These are phyloP conservation scores for Andrena praecox DNA, from an alignment of 2,888 invertebrate species.

Conservation along the genomic window DNA sequence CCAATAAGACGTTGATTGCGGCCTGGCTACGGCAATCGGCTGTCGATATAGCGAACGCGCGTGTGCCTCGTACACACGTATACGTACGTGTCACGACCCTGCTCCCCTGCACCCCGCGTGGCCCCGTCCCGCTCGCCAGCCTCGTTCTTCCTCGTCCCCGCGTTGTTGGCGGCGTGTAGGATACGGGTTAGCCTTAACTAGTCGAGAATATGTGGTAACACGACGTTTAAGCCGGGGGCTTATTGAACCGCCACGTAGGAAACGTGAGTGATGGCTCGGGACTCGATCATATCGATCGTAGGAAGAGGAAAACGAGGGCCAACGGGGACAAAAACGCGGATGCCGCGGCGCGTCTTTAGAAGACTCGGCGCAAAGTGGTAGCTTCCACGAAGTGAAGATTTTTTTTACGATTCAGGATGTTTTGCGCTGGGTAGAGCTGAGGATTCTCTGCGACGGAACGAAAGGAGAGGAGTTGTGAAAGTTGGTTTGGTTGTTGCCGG, in stretches of 20 bases:
- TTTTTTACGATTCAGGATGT: too few relatives aligned
- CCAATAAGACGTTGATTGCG: constrained; percentile 73
- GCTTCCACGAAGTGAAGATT: too few relatives aligned
- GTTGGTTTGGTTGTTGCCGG: too few relatives aligned
- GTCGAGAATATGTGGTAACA: constrained; percentile 73
- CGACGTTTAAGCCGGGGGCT: constrained; percentile 59
- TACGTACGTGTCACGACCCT: constrained; percentile 66
- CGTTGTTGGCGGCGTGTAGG: constrained; percentile 60
- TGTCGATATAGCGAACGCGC: constrained; percentile 64
- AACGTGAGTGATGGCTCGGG: constrained; percentile 77
- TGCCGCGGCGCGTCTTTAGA: background rate
- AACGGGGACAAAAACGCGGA: constrained; percentile 20
- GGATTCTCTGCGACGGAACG: too few relatives aligned
- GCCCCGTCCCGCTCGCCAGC: constrained; percentile 16
- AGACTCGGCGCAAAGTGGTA: too few relatives aligned
- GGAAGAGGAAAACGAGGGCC: constrained; percentile 17
- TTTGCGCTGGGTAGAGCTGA: too few relatives aligned
- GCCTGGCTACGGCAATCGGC: constrained; percentile 52
- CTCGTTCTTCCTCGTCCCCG: constrained; percentile 49
- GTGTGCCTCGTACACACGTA: constrained; percentile 63
- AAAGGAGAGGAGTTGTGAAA: too few relatives aligned
- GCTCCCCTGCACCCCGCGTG: constrained; percentile 35
- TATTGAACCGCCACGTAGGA: constrained; percentile 74
- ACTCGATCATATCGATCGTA: constrained; percentile 51
- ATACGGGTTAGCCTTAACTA: constrained; percentile 69